Base-by-base conservation (phyloP, 2,113 vertebrate genomes). In the Motacilla alba region DNA sequence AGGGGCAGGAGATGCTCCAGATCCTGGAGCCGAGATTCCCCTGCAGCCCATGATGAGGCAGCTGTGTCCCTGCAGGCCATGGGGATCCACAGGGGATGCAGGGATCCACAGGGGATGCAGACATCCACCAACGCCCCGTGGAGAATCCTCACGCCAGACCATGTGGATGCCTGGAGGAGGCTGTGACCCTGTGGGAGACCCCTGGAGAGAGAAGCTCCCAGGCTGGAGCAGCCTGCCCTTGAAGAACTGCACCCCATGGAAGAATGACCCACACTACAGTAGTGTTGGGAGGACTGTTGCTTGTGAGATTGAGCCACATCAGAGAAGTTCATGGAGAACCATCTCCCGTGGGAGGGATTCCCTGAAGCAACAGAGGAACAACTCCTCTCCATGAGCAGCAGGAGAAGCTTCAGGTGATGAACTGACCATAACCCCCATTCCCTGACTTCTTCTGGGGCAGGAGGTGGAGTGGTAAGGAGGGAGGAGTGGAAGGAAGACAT, bases 1-100 rank as follows among this genome's bases (percentile, higher is more conserved):
- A 52, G 4, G 10, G 11, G 0, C 1, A 26, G 26, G 10, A 35
- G 13, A 8, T 13, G 10, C 20, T n/a, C 15, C 55, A 20, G 31
- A 31, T 0, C 0, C 37, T 1, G 0, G 13, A 44, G 13, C 67
- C 0, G 1, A 15, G 26, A 20, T 35, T 52, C 47, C 26, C 2
- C 31, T 52, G 37, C 26, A 35, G 37, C 2, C 35, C 28, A 17
- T 4, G n/a, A 23, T 59, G 64, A 41, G 0, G 43, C 5, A 58
- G 7, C 22, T 5, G 53, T 59, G 7, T 6, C 12, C 24, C 24
- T 43, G 24, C 15, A 50, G 66, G 8, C 31, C 31, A 0, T 30
- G 35, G 31, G 3, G 55, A 3, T 24, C 15, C 55, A 35, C 1
- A 0, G 7, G 43, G 31, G 28, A 35, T 35, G 15, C 37, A 60